Percentiles rank a stretch among this genome's conserved stretches.
Evolutionary conservation across 2,797 vertebrate genomes (phyloP).

Genomic region (Acipenser ruthenus): DNA sequence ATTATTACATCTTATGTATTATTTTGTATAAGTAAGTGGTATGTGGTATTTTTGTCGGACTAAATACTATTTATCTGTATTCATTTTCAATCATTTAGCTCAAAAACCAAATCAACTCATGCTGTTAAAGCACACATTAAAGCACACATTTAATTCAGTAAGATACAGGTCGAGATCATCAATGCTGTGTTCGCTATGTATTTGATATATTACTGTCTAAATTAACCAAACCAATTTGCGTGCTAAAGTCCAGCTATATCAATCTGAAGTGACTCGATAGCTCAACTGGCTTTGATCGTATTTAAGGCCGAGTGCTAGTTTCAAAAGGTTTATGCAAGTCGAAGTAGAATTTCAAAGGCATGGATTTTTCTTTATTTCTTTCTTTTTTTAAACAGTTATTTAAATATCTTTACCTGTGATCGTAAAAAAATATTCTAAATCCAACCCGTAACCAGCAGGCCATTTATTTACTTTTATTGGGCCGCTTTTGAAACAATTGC

Average conservation of each 20-base stretch:
- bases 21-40: too few species aligned
- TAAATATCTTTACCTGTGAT: slow-evolving; percentile 14
- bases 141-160: too few species aligned
- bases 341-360: slow-evolving; percentile 11
- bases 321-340: slow-evolving; percentile 10
- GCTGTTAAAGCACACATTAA: too few species aligned
- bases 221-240: background rate
- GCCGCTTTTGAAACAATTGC: slow-evolving; percentile 4
- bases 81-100: too few species aligned
- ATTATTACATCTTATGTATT: too few species aligned
- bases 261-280: too few species aligned
- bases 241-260: too few species aligned
- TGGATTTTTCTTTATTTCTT: background rate
- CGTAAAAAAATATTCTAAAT: slow-evolving; percentile 16
- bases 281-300: too few species aligned
- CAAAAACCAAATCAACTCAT: too few species aligned
- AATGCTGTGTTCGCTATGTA: background rate
- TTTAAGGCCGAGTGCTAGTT: background rate
- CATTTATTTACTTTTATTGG: background rate
- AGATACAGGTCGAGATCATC: too few species aligned
- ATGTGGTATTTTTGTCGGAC: too few species aligned
- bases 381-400: background rate
- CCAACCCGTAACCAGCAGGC: slow-evolving; percentile 1
- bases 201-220: background rate
- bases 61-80: too few species aligned